Percentiles rank a stretch among this genome's conserved stretches.
phyloP scores from a whole-genome alignment of 2,113 vertebrate genomes.

The Rattus rattus region DNA sequence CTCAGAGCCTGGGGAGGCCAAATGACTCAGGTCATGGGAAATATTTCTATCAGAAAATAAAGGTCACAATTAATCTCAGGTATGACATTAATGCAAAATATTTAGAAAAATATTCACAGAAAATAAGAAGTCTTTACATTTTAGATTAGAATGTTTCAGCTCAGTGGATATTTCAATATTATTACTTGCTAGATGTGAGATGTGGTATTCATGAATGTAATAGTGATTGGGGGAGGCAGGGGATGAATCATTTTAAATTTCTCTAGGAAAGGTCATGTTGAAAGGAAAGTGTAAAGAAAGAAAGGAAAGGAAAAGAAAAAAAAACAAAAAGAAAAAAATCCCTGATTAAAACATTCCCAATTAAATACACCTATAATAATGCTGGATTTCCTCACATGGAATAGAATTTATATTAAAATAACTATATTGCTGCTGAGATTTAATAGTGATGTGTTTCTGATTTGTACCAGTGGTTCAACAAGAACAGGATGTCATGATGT shows the following conservation, averaged over 20 bases:
- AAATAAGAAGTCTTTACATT: constrained; percentile 3
- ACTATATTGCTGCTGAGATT: background rate
- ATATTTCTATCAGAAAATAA: background rate
- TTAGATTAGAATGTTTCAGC: constrained; percentile 22
- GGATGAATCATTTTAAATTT: constrained; percentile 39
- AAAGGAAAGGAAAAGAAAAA: background rate
- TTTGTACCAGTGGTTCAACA: background rate
- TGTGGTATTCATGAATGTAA: background rate
- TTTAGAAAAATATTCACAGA: constrained; percentile 1
- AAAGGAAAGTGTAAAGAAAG: background rate
- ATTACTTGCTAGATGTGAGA: background rate
- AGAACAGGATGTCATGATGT: background rate
- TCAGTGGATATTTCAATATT: background rate
- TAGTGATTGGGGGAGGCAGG: background rate
- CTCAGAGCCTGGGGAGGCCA: background rate
- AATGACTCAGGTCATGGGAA: background rate
- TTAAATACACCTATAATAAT: background rate
- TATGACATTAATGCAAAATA: background rate
- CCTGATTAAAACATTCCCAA: background rate
- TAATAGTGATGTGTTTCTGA: background rate
- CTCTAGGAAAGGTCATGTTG: background rate
- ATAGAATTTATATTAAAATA: constrained; percentile 17
- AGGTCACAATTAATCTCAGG: background rate
- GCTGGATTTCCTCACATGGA: background rate
- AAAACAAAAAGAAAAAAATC: background rate